Evolutionary conservation across 2,113 vertebrate genomes (phyloP).

Genomic region (Poeciliopsis turrubarensis): DNA sequence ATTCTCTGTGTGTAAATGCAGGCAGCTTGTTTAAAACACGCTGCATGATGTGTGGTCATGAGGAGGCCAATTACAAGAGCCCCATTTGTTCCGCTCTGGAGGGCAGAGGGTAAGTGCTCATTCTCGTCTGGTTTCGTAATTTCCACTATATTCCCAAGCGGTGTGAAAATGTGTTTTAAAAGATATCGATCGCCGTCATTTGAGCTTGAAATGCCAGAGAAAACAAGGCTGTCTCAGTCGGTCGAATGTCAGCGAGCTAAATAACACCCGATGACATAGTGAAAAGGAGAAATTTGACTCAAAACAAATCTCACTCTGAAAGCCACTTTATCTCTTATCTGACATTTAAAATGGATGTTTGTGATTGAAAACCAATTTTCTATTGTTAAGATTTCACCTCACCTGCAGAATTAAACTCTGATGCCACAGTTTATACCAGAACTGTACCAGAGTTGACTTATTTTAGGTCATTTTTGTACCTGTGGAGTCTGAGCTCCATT

Average conservation of each 20-base stretch:
- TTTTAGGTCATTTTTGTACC: background rate
- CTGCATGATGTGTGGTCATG: slow-evolving; percentile 88
- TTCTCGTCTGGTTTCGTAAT: background rate
- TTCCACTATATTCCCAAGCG: background rate
- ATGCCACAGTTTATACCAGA: background rate
- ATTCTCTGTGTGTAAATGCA: slow-evolving; percentile 58
- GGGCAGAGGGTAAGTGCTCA: slow-evolving; percentile 89
- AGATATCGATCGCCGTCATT: slow-evolving; percentile 44
- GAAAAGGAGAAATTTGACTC: slow-evolving; percentile 20
- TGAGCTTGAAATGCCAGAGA: slow-evolving; percentile 43
- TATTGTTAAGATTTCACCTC: slow-evolving; percentile 3
- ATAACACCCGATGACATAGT: slow-evolving; percentile 18
- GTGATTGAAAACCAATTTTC: slow-evolving; percentile 21
- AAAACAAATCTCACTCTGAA: slow-evolving; percentile 54
- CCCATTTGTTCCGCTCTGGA: slow-evolving; percentile 89
- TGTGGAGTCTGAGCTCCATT: no score
- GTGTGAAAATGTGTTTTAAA: slow-evolving; percentile 3
- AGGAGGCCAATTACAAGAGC: slow-evolving; percentile 87
- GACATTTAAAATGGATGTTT: slow-evolving; percentile 42
- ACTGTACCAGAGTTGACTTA: background rate
- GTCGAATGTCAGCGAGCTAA: slow-evolving; percentile 41
- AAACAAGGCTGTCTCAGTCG: background rate
- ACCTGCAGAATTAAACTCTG: background rate
- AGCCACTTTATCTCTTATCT: slow-evolving; percentile 22
- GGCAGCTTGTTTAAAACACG: slow-evolving; percentile 95